Conservation (phyloP, 2,797 vertebrate species). For the Stomatorhinus walkeri region DNA sequence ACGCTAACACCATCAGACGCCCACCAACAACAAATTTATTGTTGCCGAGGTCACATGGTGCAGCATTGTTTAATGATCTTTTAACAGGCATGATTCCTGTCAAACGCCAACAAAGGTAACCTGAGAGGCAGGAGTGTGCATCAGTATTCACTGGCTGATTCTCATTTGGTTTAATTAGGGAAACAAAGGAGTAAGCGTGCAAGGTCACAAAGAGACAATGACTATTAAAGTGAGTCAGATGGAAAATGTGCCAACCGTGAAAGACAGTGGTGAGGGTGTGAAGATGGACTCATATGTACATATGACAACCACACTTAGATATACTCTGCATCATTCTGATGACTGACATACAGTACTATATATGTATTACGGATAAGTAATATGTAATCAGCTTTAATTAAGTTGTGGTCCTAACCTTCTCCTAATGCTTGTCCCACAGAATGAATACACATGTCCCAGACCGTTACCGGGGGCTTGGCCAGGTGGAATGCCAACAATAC, state of each 20-base stretch:
- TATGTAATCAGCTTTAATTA: neutral
- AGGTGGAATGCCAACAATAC: conserved; percentile 62
- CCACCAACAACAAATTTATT: neutral
- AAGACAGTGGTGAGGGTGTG: neutral
- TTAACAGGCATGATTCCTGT: neutral
- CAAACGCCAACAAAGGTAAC: neutral
- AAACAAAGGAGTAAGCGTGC: conserved; percentile 32
- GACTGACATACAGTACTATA: neutral
- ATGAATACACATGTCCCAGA: conserved; percentile 66
- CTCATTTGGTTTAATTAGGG: conserved; percentile 27
- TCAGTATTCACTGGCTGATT: conserved; percentile 32
- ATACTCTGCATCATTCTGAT: neutral
- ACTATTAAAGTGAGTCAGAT: neutral
- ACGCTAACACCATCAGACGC: neutral
- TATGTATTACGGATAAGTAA: neutral
- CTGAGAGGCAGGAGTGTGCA: neutral
- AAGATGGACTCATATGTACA: neutral
- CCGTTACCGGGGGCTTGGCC: conserved; percentile 68
- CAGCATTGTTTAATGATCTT: neutral
- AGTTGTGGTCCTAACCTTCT: conserved; percentile 14
- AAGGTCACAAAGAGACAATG: conserved; percentile 33
- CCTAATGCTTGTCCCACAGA: conserved; percentile 47
- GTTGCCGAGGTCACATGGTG: neutral
- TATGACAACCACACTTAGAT: neutral
- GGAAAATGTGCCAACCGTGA: neutral